These are phyloP conservation scores for Eurytoma californica DNA, from an alignment of 2,888 invertebrate genomes.

Conservation along the genomic window DNA sequence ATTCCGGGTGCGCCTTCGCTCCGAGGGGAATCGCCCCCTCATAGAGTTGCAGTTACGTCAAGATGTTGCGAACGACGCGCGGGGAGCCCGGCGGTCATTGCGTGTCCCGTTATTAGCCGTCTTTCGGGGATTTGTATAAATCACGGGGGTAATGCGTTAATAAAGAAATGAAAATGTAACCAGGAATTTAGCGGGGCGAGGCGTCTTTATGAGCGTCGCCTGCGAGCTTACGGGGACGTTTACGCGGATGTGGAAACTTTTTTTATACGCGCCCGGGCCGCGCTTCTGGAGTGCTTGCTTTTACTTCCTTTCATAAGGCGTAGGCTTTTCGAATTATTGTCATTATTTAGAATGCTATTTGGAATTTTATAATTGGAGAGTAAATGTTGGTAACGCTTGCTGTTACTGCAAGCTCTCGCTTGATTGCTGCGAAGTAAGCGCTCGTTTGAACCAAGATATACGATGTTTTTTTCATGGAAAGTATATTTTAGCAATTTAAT, in stretches of 20 bases:
- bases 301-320: background rate
- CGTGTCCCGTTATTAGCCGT: background rate
- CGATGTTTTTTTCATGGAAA: too few relatives aligned
- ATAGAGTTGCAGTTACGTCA: slow-evolving; percentile 25
- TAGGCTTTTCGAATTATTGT: background rate
- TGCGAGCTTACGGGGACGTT: background rate
- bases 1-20: background rate
- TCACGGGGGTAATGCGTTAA: slow-evolving; percentile 38
- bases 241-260: slow-evolving; percentile 21
- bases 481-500: too few relatives aligned
- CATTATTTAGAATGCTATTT: background rate
- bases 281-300: background rate
- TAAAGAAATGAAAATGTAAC: slow-evolving; percentile 40
- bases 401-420: too few relatives aligned
- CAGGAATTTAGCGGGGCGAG: slow-evolving; percentile 11
- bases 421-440: too few relatives aligned
- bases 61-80: slow-evolving; percentile 34
- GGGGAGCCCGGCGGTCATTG: background rate
- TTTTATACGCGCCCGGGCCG: background rate
- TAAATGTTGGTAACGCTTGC: background rate
- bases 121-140: slow-evolving; percentile 25
- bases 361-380: slow-evolving; percentile 1
- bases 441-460: too few relatives aligned
- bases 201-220: slow-evolving; percentile 24
- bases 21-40: too few relatives aligned